Base-by-base conservation (phyloP, 2,797 vertebrate species). In the Smutsia temminckii region DNA sequence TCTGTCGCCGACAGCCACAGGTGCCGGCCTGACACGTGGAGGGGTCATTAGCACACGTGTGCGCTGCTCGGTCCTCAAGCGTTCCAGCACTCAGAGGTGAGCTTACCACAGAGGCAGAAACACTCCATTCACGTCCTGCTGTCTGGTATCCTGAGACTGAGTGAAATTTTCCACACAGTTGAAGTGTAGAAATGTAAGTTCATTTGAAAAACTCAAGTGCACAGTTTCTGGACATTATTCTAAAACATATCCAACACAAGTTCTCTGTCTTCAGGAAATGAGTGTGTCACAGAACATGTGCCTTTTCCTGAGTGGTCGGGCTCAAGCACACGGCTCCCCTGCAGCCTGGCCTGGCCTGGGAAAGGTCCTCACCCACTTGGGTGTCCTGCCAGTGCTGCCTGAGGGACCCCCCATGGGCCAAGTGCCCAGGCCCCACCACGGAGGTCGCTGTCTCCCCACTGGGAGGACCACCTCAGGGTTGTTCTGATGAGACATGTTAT, bases 281-380 rank as follows among this genome's bases (percentile, higher is more conserved):
- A 63, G 9, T 0, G 0, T 11, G 18, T 46, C 8, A 6, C 17
- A 12, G 13, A 5, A 46, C 46, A 79, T 2, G 14, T 18, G 13
- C 61, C 46, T 79, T 59, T 94, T 72, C 55, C 69, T 42, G 18
- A 92, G 4, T 8, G 11, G 25, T 17, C 1, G 1, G 29, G 59
- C 59, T 55, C 2, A 37, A 71, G 81, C 11, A 5, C 37, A 42
- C 12, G 12, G 40, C 34, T 63, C 11, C 16, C 40, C 32, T 37
- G 78, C 16, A 17, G 6, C 55, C 32, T 23, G 27, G 25, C 51
- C 18, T 29, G 8, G 27, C 6, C 14, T n/a, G 16, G 57, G 46
- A 87, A 34, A 78, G 37, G 34, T 21, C 32, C 27, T 2, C 2
- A 51, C 29, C 10, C 11, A 51, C 14, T 55, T 6, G 42, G 32